phyloP scores from a whole-genome alignment of 2,113 vertebrate species.

The Pongo abelii region DNA sequence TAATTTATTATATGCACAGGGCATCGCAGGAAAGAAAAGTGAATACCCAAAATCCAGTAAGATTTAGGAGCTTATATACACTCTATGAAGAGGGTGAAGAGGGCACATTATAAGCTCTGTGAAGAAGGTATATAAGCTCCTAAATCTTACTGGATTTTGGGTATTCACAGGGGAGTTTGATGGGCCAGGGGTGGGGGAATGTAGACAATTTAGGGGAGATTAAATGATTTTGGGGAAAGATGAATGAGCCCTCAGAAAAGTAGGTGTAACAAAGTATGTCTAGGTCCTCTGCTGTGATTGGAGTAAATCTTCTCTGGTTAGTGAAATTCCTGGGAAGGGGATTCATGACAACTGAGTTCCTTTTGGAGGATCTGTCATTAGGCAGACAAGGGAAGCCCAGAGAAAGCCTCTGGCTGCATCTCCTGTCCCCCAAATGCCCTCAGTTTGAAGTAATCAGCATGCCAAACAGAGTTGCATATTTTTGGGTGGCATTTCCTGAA shows the following conservation, averaged over 20 bases:
- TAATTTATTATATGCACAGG: background rate
- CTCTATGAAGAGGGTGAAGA: background rate
- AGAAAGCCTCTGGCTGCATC: background rate
- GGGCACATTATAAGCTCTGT: no score
- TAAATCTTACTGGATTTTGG: background rate
- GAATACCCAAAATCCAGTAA: background rate
- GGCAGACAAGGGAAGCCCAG: background rate
- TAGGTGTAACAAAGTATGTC: background rate
- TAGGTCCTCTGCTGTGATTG: background rate
- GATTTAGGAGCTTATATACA: background rate
- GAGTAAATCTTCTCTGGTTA: background rate
- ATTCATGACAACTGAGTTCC: background rate
- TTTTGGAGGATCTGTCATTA: background rate
- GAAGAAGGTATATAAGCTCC: background rate
- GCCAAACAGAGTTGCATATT: background rate
- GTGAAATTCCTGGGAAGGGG: background rate
- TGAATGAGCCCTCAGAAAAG: background rate
- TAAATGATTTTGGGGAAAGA: background rate
- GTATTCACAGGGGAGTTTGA: background rate
- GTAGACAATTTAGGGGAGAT: background rate
- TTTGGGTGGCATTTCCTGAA: background rate
- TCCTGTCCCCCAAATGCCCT: background rate
- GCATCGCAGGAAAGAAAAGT: background rate
- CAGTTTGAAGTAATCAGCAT: background rate
- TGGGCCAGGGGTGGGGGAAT: background rate